phyloP scores from a whole-genome alignment of 1,140 invertebrate genomes.

The Listronotus oregonensis region DNA sequence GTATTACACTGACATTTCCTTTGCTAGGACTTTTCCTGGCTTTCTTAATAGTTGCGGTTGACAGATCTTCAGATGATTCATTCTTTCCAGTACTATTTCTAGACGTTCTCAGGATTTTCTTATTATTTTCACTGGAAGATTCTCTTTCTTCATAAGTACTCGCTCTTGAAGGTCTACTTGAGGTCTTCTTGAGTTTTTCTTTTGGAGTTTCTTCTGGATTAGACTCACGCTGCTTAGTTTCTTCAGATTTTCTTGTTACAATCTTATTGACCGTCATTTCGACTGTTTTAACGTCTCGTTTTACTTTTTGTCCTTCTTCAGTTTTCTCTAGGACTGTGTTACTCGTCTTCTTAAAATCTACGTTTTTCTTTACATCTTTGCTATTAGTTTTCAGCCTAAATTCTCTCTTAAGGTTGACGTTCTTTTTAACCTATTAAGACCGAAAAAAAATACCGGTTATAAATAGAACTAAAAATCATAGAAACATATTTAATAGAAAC shows the following conservation, averaged over 20 bases:
- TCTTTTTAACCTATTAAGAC: slow-evolving; percentile 23
- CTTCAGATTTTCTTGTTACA: slow-evolving; percentile 14
- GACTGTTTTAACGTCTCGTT: slow-evolving; percentile 18
- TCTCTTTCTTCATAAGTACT: too few species aligned
- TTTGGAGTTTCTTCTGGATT: too few species aligned
- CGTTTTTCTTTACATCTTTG: slow-evolving; percentile 27
- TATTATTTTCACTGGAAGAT: too few species aligned
- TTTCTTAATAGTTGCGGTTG: neutral
- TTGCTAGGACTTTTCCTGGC: neutral
- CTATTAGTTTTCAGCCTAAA: slow-evolving; percentile 27
- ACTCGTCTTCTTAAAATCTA: slow-evolving; percentile 26
- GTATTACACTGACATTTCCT: too few species aligned
- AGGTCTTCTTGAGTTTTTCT: too few species aligned
- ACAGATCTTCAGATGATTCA: neutral
- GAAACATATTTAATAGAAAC: slow-evolving; percentile 5
- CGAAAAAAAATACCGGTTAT: neutral
- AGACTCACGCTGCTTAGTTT: neutral
- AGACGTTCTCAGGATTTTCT: too few species aligned
- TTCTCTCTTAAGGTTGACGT: slow-evolving; percentile 27
- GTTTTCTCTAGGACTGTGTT: slow-evolving; percentile 34
- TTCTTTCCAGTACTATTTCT: too few species aligned
- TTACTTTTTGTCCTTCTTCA: slow-evolving; percentile 17
- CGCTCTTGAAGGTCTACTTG: too few species aligned
- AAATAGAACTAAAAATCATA: neutral
- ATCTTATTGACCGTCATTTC: slow-evolving; percentile 27